Conservation (phyloP, 1,140 invertebrate genomes). For the Stegodyphus dumicola region DNA sequence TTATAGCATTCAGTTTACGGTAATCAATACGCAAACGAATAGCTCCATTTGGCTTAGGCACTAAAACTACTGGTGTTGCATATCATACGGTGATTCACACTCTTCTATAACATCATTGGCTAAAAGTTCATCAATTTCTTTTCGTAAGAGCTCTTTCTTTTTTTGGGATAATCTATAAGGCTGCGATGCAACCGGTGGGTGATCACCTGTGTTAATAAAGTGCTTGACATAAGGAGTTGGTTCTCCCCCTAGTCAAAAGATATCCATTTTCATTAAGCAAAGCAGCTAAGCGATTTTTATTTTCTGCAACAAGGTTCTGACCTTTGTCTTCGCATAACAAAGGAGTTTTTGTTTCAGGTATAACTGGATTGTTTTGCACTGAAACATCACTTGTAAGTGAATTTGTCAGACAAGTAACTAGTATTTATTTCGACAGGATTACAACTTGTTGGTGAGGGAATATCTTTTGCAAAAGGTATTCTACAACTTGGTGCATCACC, state of each 20-base stretch:
- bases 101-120: constrained; percentile 7
- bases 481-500: too few species aligned
- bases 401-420: too few species aligned
- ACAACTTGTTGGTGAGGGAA: too few species aligned
- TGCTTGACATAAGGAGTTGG: not conserved
- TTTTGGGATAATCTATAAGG: not conserved
- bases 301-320: too few species aligned
- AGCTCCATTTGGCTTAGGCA: not conserved
- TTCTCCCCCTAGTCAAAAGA: too few species aligned
- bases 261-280: too few species aligned
- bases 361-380: not conserved
- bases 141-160: not conserved
- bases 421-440: too few species aligned
- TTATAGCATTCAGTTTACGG: too few species aligned
- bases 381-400: too few species aligned
- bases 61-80: constrained; percentile 2
- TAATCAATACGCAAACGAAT: not conserved
- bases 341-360: not conserved
- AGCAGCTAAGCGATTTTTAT: too few species aligned
- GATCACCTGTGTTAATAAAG: constrained; percentile 3
- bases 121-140: constrained; percentile 6
- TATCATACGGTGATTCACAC: constrained; percentile 1
- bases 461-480: too few species aligned
- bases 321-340: not conserved
- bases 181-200: not conserved